Evolutionary conservation across 2,797 vertebrate genomes (phyloP).

Genomic region (Danio albolineatus): DNA sequence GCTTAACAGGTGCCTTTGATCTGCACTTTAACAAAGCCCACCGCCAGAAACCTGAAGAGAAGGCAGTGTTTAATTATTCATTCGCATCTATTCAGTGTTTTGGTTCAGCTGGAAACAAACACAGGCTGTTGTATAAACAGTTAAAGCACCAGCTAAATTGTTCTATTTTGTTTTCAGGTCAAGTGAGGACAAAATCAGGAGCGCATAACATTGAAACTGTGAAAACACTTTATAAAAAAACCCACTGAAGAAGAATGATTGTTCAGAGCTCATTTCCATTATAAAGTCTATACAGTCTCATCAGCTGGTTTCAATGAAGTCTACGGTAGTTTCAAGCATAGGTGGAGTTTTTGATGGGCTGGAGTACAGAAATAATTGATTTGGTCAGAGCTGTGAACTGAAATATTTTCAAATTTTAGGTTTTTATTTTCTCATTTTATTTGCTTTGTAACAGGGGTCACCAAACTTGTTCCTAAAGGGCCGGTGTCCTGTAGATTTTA

Average conservation of each 20-base stretch:
- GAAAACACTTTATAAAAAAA: slow-evolving; percentile 21
- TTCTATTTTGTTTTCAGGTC: slow-evolving; percentile 46
- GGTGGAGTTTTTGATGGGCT: too few relatives aligned
- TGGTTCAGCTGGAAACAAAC: slow-evolving; percentile 30
- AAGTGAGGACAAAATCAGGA: slow-evolving; percentile 31
- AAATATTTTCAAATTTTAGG: too few relatives aligned
- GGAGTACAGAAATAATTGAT: too few relatives aligned
- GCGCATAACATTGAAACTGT: slow-evolving; percentile 8
- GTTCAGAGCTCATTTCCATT: not conserved
- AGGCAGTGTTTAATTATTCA: slow-evolving; percentile 64
- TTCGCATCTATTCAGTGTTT: slow-evolving; percentile 56
- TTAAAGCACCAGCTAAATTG: slow-evolving; percentile 58
- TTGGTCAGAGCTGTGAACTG: too few relatives aligned
- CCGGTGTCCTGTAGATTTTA: too few relatives aligned
- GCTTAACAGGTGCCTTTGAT: slow-evolving; percentile 41
- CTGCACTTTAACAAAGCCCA: slow-evolving; percentile 49
- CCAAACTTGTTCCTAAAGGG: too few relatives aligned
- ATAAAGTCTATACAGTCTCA: not conserved
- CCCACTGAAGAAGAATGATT: not conserved
- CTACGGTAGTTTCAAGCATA: not conserved
- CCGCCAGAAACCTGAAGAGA: slow-evolving; percentile 35
- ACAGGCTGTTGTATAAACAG: slow-evolving; percentile 43
- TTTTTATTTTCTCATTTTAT: too few relatives aligned
- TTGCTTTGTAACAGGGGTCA: too few relatives aligned
- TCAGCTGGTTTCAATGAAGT: not conserved